Evolutionary conservation across 2,113 vertebrate species (phyloP).

Genomic region (Oenanthe oenanthe): DNA sequence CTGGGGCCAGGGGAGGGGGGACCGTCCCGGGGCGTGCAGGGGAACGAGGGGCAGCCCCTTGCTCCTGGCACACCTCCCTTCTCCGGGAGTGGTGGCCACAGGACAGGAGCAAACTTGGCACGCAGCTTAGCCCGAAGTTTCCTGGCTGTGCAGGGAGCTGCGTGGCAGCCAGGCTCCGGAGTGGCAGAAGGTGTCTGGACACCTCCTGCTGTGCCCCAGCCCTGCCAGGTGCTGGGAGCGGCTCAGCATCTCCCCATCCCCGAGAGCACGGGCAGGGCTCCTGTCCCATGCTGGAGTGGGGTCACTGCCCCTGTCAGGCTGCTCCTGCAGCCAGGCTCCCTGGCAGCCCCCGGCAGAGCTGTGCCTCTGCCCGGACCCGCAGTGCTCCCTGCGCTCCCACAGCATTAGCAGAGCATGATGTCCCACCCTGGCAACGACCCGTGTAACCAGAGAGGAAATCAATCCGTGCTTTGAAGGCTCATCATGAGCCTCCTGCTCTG

Average conservation of each 20-base stretch:
- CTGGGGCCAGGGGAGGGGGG: background rate
- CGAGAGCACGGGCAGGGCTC: fast-evolving
- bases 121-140: background rate
- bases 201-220: background rate
- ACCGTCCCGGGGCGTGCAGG: background rate
- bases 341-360: fast-evolving
- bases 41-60: background rate
- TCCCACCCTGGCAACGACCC: background rate
- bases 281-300: fast-evolving
- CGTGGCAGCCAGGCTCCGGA: background rate
- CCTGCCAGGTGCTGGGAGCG: background rate
- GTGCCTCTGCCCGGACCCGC: fast-evolving
- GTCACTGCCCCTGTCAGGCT: background rate
- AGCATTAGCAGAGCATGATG: background rate
- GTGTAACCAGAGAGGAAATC: slow-evolving; percentile 46
- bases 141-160: background rate
- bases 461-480: background rate
- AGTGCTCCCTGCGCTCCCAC: fast-evolving
- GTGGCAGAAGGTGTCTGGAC: background rate
- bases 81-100: background rate
- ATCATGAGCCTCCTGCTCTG: background rate
- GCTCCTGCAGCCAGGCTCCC: background rate
- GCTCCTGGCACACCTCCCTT: background rate
- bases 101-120: background rate
- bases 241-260: background rate